Conservation (phyloP, 2,113 vertebrate species). For the Phainopepla nitens region DNA sequence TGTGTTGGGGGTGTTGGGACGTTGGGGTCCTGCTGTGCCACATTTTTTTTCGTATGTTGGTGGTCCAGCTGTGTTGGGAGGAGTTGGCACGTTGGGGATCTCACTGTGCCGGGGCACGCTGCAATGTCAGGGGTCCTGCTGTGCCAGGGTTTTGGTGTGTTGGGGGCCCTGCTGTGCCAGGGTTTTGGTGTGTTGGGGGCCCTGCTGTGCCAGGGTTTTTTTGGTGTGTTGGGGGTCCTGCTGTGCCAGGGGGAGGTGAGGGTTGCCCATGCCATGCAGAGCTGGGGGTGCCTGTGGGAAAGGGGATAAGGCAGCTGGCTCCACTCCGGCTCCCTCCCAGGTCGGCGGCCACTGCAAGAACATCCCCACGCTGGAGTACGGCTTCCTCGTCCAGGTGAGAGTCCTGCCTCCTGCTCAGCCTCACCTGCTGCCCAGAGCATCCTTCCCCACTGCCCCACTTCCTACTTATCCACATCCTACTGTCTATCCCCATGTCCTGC, state of each 20-base stretch:
- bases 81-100: not conserved
- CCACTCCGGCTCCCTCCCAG: conserved; percentile 70
- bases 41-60: accelerated
- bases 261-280: accelerated
- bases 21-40: not conserved
- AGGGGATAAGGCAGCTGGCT: not conserved
- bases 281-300: not conserved
- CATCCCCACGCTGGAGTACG: conserved; percentile 95
- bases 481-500: not conserved
- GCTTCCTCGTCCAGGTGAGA: conserved; percentile 95
- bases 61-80: not conserved
- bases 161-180: not conserved
- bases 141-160: not conserved
- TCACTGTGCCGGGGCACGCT: accelerated
- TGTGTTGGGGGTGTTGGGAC: not conserved
- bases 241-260: accelerated
- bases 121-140: not conserved
- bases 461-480: accelerated
- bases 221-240: not conserved
- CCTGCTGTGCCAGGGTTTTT: not conserved
- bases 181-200: not conserved
- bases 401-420: not conserved
- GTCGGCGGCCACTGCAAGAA: conserved; percentile 98
- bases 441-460: not conserved
- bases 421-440: not conserved